Base-by-base conservation (phyloP, 2,113 vertebrate genomes). In the Pelobates fuscus region DNA sequence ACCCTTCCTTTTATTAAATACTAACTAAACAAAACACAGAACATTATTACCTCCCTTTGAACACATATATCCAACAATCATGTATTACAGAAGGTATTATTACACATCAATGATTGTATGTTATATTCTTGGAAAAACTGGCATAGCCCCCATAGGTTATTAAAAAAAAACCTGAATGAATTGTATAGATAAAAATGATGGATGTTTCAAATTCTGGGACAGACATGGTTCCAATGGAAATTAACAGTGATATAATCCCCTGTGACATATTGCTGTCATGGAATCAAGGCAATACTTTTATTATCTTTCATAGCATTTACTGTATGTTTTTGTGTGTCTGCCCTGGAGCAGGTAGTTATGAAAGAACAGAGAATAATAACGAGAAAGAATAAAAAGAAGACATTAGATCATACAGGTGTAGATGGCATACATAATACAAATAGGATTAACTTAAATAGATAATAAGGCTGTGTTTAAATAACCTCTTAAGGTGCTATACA, bases 361-460 rank as follows among this genome's bases (percentile, higher is more conserved):
- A 64, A 43, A 64, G 4, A 41, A 65, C 62, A 65, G 32, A 62
- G 5, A 49, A 49, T 49, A 49, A 49, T 49, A 65, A 65, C 11
- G 20, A 65, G 37, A 15, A 44, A 29, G 8, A 43, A 21, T 25
- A 24, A 59, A 62, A 17, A n/a, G 15, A 7, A 14, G 2, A n/a
- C n/a, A 29, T 17, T 11, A n/a, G n/a, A n/a, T n/a, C n/a, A n/a
- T n/a, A n/a, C n/a, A n/a, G n/a, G n/a, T n/a, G n/a, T n/a, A n/a
- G n/a, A n/a, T n/a, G n/a, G n/a, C n/a, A n/a, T n/a, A n/a, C n/a
- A n/a, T n/a, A n/a, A n/a, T n/a, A n/a, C n/a, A n/a, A n/a, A n/a
- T n/a, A n/a, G n/a, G n/a, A n/a, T n/a, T n/a, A n/a, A n/a, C n/a
- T n/a, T n/a, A n/a, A n/a, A n/a, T n/a, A n/a, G n/a, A n/a, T 27